These are phyloP conservation scores for Ondatra zibethicus DNA, from an alignment of 2,113 vertebrate species.

Conservation along the genomic window DNA sequence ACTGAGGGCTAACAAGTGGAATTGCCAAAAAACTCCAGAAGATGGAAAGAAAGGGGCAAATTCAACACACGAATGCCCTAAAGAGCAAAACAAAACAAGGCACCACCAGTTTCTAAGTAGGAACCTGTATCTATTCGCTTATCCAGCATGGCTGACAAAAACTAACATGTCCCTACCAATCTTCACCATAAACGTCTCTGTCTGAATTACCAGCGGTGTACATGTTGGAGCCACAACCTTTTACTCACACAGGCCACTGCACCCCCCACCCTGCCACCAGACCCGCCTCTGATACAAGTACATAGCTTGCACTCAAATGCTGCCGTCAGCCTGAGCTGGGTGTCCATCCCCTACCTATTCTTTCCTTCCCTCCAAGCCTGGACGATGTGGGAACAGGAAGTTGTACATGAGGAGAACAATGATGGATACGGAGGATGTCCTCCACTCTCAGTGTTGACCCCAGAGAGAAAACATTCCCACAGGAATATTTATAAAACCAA, in stretches of 20 bases:
- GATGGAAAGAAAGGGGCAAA: neutral
- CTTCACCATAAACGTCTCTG: neutral
- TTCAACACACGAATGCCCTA: neutral
- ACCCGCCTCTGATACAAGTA: neutral
- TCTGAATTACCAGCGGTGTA: neutral
- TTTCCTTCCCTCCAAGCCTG: neutral
- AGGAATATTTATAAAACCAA: constrained; percentile 25
- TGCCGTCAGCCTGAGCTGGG: neutral
- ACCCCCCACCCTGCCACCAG: neutral
- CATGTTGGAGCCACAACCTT: neutral
- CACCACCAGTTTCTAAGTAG: neutral
- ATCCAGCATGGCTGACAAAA: neutral
- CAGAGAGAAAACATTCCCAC: constrained; percentile 33
- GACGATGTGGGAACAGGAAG: constrained; percentile 29
- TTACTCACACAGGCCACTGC: neutral
- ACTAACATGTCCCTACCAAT: neutral
- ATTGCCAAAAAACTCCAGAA: neutral
- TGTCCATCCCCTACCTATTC: neutral
- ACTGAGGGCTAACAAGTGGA: neutral
- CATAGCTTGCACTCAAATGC: neutral
- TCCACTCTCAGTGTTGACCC: neutral
- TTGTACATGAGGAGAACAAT: constrained; percentile 40
- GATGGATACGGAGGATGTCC: neutral
- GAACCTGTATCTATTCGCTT: neutral
- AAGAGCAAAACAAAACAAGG: neutral